These are phyloP conservation scores for Malurus cyaneus DNA, from an alignment of 2,113 vertebrate species.

Conservation along the genomic window DNA sequence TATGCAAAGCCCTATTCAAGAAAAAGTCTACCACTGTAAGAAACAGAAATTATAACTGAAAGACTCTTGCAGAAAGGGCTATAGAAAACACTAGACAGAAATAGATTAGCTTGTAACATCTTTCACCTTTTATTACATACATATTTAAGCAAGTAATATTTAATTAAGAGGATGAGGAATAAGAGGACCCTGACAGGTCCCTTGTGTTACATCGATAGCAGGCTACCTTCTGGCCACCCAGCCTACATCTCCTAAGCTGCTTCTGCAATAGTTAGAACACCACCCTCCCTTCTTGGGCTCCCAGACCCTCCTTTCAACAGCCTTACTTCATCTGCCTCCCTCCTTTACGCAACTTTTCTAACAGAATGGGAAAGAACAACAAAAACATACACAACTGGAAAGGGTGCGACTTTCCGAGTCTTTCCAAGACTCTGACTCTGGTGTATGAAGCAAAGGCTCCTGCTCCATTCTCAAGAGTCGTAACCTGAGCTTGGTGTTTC, in stretches of 20 bases:
- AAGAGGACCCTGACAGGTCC: not conserved
- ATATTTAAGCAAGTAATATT: not conserved
- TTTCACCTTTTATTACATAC: not conserved
- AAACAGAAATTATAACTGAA: not conserved
- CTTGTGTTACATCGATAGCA: not conserved
- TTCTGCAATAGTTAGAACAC: not conserved
- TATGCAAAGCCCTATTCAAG: not conserved
- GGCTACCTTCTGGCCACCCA: not conserved
- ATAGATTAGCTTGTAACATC: not conserved
- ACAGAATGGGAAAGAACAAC: not conserved
- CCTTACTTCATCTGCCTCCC: not conserved
- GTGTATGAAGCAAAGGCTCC: not conserved
- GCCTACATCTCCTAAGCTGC: fast-evolving
- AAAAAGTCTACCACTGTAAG: not conserved
- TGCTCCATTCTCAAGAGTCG: not conserved
- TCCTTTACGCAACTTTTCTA: not conserved
- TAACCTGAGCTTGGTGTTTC: not conserved
- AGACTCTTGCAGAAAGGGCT: not conserved
- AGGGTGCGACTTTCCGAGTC: too few species aligned
- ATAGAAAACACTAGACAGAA: not conserved
- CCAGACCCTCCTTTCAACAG: not conserved
- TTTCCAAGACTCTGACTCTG: not conserved
- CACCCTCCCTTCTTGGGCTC: not conserved
- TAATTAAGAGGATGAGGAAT: not conserved
- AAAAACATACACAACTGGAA: not conserved